A percentile compares a stretch with the other conserved stretches of the same genome.
phyloP scores from a whole-genome alignment of 2,888 invertebrate species.

The Leptogaster cylindrica region DNA sequence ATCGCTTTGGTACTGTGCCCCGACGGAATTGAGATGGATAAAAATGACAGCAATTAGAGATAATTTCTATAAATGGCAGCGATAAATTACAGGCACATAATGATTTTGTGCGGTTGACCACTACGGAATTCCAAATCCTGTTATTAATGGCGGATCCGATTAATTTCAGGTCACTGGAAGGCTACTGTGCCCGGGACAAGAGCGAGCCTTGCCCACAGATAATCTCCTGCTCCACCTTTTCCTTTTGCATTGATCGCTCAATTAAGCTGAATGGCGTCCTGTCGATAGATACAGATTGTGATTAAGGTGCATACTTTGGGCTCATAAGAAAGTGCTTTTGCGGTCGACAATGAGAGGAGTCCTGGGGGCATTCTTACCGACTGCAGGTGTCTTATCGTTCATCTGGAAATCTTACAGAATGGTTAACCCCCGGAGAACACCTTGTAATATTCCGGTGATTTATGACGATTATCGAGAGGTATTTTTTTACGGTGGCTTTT shows the following conservation, averaged over 20 bases:
- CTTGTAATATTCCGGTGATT: too few species aligned
- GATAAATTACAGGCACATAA: slow-evolving; percentile 45
- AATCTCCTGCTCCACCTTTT: slow-evolving; percentile 5
- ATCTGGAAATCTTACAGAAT: too few species aligned
- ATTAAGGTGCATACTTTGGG: slow-evolving; percentile 14
- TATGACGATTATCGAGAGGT: too few species aligned
- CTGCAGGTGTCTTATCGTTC: slow-evolving; percentile 18
- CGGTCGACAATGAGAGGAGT: neutral
- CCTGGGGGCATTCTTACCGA: slow-evolving; percentile 1
- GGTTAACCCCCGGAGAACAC: too few species aligned
- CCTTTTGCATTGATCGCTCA: slow-evolving; percentile 31
- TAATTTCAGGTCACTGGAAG: slow-evolving; percentile 45
- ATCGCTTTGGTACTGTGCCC: slow-evolving; percentile 11
- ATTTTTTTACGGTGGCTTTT: too few species aligned
- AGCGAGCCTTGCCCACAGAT: neutral
- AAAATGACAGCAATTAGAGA: slow-evolving; percentile 48
- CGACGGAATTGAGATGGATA: slow-evolving; percentile 46
- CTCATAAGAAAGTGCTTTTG: neutral
- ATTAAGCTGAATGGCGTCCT: slow-evolving; percentile 38
- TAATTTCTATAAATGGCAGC: slow-evolving; percentile 47
- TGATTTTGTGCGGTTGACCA: slow-evolving; percentile 42
- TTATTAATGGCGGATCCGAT: slow-evolving; percentile 45
- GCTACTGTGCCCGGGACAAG: slow-evolving; percentile 14
- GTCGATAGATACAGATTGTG: slow-evolving; percentile 30
- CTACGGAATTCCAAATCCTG: slow-evolving; percentile 43